Evolutionary conservation across 2,113 vertebrate genomes (phyloP).

Genomic region (Australoheros scitulus): DNA sequence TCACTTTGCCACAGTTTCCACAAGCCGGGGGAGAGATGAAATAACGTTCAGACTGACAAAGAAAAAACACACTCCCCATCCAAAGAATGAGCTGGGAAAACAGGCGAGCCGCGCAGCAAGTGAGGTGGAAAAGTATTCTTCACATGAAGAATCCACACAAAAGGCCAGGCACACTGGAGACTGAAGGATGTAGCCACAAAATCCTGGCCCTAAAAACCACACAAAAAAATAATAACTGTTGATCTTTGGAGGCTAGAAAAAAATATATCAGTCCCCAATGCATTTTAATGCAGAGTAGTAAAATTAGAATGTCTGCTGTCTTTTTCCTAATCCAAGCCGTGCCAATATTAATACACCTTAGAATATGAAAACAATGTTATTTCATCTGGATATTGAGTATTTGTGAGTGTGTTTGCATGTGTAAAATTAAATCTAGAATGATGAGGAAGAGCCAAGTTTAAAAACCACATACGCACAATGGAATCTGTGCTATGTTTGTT

Average conservation of each 20-base stretch:
- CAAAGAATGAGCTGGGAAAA: constrained; percentile 72
- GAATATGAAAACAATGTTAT: constrained; percentile 57
- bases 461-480: constrained; percentile 64
- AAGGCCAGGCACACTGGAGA: constrained; percentile 48
- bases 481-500: constrained; percentile 70
- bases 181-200: constrained; percentile 53
- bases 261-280: constrained; percentile 6
- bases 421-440: constrained; percentile 49
- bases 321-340: constrained; percentile 50
- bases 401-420: constrained; percentile 38
- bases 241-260: constrained; percentile 37
- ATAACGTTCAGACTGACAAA: constrained; percentile 69
- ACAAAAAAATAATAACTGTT: constrained; percentile 56
- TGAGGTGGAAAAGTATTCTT: constrained; percentile 67
- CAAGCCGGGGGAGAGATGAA: constrained; percentile 47
- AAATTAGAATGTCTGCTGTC: constrained; percentile 57
- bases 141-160: constrained; percentile 52
- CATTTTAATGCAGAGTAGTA: constrained; percentile 54
- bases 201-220: constrained; percentile 34
- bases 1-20: constrained; percentile 45
- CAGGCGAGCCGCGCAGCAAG: constrained; percentile 42
- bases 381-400: constrained; percentile 69
- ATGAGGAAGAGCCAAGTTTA: constrained; percentile 35
- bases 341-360: constrained; percentile 63
- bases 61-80: constrained; percentile 53